Evolutionary conservation across 2,797 vertebrate species (phyloP), one percentile per base, ranked within the genome.

Genomic region (Tokudaia tokunoshimensis): DNA sequence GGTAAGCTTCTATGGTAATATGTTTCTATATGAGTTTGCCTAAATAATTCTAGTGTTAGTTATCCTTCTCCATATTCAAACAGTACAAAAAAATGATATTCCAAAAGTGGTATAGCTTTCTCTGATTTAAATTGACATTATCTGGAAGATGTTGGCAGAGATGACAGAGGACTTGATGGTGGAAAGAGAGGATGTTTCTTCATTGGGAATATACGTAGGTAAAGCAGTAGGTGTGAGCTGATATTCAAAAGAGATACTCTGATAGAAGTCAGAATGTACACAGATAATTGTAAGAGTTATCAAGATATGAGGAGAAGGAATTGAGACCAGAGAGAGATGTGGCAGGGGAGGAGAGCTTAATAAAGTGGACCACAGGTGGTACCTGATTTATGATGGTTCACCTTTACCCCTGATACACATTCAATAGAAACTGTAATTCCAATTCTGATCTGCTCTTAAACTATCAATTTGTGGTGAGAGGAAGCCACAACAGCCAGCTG

Each of bases 271-370:
- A 81, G n/a, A 26, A 70, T 47, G 74, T 80, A 91, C 37, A 22
- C 31, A 75, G 57, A 74, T 47, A 65, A 59, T 26, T 86, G 47
- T 78, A 80, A 92, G 72, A 89, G 94, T 80, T 41, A 78, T 59
- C 31, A 72, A 80, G 91, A 70, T 44, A 70, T 34, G n/a, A 88
- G 57, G 19, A 55, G 13, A 24, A 22, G 5, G 9, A 72, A 47
- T 19, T 86, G 55, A 81, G 34, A 72, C 26, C 74, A 84, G 89
- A 91, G 34, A 52, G 50, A 96, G 55, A 61, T 22, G 12, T 44
- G n/a, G 5, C 50, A 2, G 4, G 19, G 6, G 17, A 22, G 19
- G 13, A 15, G 29, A 6, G 10, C 24, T 0, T 47, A 65, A 75
- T 7, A 41, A 29, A 75, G 44, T 52, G 57, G 44, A 13, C 3